Base-by-base conservation (phyloP, 2,113 vertebrate genomes). In the Pycnonotus jocosus region DNA sequence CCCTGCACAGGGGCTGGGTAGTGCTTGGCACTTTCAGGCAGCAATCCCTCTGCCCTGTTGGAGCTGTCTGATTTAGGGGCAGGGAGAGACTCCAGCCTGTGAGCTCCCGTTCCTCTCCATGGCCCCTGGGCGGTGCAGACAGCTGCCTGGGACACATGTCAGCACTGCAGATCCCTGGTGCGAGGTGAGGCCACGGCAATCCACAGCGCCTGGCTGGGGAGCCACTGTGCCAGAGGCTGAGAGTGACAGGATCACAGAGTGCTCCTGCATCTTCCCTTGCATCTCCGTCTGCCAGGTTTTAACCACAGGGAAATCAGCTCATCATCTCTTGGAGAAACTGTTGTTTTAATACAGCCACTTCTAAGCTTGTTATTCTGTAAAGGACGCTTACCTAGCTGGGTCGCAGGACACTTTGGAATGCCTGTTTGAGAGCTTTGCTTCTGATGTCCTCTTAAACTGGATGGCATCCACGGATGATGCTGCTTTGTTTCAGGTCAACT, bases 1-100 rank as follows among this genome's bases (percentile, higher is more conserved):
- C 23, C 60, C 21, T 81, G 47, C 33, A 3, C 16, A 38, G 0
- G 0, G 35, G 17, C 40, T 0, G 0, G 37, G 27, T 23, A 38
- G 71, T 25, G 23, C 54, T 42, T 73, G 74, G 37, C 2, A 1
- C 6, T 13, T 50, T 65, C 48, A 47, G 57, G 71, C 5, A 1
- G 65, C 69, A 56, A 7, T 79, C 83, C 61, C 70, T 88, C 18
- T 79, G 70, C 81, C 53, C 78, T 73, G 1, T 33, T 58, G 8
- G 45, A 60, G 48, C 70, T 61, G 57, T 50, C 45, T 83, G 6
- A 78, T 83, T 62, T 31, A 45, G 62, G 54, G 47, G 68, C 54
- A 35, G 61, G 35, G 65, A n/a, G 53, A 9, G 5, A 16, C 38
- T 65, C 11, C 31, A 62, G 77, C 9, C 73, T 48, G 12, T 22